A percentile compares a stretch with the other conserved stretches of the same genome.
These are phyloP conservation scores for Sipha maydis DNA, from an alignment of 2,888 invertebrate species.

Conservation along the genomic window DNA sequence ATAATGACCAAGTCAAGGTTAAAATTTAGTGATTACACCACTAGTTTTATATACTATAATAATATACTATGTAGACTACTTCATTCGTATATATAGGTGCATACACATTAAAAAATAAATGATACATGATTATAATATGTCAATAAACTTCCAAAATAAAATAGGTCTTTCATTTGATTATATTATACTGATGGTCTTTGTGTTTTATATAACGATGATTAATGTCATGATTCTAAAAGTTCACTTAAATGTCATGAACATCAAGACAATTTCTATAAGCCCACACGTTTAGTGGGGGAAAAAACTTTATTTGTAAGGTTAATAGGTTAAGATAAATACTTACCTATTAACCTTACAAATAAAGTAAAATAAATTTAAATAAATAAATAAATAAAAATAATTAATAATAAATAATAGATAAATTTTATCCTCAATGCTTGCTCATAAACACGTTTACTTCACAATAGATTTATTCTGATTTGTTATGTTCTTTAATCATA, in stretches of 20 bases:
- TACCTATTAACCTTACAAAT: conserved; percentile 22
- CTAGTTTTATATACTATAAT: too few relatives aligned
- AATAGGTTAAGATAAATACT: background rate
- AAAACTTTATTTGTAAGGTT: conserved; percentile 4
- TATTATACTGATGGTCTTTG: background rate
- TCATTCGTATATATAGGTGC: background rate
- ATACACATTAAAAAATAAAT: background rate
- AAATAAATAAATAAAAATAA: too few relatives aligned
- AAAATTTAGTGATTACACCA: too few relatives aligned
- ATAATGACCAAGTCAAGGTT: too few relatives aligned
- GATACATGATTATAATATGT: background rate
- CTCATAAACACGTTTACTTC: background rate
- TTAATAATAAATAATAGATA: too few relatives aligned
- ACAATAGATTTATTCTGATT: background rate
- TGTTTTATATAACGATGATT: background rate
- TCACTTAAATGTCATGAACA: conserved; percentile 41
- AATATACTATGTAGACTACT: background rate
- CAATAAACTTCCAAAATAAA: background rate
- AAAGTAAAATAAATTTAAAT: too few relatives aligned
- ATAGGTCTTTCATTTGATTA: background rate
- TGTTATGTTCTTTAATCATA: background rate
- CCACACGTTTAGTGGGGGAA: background rate
- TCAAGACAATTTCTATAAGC: background rate
- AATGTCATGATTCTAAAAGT: conserved; percentile 31
- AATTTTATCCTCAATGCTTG: background rate